phyloP scores from a whole-genome alignment of 2,797 vertebrate genomes.

The Hipposideros larvatus region DNA sequence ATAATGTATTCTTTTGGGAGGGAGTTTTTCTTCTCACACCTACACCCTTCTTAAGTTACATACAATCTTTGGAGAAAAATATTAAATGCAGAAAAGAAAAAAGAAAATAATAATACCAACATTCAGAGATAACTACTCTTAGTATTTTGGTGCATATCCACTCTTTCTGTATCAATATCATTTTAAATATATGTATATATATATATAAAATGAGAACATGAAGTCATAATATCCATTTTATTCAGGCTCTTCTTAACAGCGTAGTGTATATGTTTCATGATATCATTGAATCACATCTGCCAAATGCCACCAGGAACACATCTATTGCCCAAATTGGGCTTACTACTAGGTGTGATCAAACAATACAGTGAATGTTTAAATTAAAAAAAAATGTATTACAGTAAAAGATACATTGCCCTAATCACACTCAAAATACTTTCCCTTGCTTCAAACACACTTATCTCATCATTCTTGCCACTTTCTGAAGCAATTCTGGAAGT shows the following conservation, averaged over 20 bases:
- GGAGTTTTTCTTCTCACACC: background rate
- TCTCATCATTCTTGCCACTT: too few species aligned
- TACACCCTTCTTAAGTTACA: background rate
- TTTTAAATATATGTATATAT: background rate
- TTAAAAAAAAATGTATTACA: too few species aligned
- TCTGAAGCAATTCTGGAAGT: too few species aligned
- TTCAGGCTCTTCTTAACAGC: background rate
- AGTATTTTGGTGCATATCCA: background rate
- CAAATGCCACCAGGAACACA: background rate
- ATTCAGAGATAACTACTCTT: background rate
- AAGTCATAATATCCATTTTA: background rate
- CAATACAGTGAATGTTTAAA: too few species aligned
- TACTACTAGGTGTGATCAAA: background rate
- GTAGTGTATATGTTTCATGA: background rate
- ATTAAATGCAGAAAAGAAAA: background rate
- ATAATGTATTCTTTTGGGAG: background rate
- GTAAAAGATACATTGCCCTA: too few species aligned
- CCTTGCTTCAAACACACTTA: too few species aligned
- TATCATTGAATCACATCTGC: background rate
- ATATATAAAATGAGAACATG: background rate
- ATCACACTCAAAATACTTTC: too few species aligned
- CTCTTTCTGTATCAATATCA: background rate
- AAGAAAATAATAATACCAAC: background rate
- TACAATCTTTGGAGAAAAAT: background rate
- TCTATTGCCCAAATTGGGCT: background rate